Conservation (phyloP, 2,888 invertebrate genomes). For the Stegana nigrithorax region DNA sequence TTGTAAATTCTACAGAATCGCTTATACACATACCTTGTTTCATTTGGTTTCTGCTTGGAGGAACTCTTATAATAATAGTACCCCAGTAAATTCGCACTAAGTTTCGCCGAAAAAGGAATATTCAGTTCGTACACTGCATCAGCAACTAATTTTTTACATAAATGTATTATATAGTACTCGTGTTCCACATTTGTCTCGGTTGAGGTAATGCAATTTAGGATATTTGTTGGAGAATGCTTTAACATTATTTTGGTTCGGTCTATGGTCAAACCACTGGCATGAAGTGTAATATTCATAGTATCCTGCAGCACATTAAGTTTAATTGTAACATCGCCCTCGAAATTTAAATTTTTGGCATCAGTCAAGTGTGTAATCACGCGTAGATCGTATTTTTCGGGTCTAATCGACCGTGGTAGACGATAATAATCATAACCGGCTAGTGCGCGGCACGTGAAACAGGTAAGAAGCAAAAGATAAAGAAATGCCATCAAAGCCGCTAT, state of each 20-base stretch:
- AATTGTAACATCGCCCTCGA: conserved; percentile 58
- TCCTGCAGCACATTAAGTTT: conserved; percentile 58
- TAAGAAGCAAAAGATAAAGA: no score
- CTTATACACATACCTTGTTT: conserved; percentile 61
- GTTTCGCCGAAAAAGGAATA: conserved; percentile 72
- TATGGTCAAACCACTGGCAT: conserved; percentile 69
- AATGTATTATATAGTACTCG: conserved; percentile 67
- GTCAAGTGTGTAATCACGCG: conserved; percentile 62
- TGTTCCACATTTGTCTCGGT: neutral
- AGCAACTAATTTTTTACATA: conserved; percentile 46
- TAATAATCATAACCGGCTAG: conserved; percentile 38
- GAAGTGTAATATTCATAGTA: conserved; percentile 74
- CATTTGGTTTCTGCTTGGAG: conserved; percentile 71
- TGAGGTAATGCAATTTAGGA: neutral
- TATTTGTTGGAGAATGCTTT: neutral
- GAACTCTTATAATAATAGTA: conserved; percentile 75
- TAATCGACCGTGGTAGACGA: conserved; percentile 60
- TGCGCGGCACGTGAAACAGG: no score
- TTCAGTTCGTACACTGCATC: conserved; percentile 70
- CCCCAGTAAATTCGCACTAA: conserved; percentile 75
- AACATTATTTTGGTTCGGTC: neutral
- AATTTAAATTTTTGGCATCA: conserved; percentile 51
- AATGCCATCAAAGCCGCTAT: no score
- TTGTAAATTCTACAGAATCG: neutral
- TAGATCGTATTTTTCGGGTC: conserved; percentile 60